Conservation (phyloP, 2,113 vertebrate species). For the Seriola rivoliana region DNA sequence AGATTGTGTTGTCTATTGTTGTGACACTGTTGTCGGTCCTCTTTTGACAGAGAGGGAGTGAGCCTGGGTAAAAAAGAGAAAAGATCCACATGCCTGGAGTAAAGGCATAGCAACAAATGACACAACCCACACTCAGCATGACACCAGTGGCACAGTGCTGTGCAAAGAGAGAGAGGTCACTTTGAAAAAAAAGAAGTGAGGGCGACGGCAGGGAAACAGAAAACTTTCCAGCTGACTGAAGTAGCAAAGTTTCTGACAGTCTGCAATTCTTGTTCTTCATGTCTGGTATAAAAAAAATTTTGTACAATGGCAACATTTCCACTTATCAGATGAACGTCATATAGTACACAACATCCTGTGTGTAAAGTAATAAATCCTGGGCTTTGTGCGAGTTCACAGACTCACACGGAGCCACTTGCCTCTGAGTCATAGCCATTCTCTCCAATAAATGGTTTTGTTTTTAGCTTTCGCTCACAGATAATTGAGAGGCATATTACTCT, state of each 20-base stretch:
- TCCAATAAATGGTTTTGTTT: conserved; percentile 23
- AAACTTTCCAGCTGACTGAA: conserved; percentile 47
- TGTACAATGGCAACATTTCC: not conserved
- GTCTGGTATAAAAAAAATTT: conserved; percentile 4
- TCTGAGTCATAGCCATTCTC: conserved; percentile 22
- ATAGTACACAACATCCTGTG: not conserved
- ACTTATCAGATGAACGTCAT: conserved; percentile 19
- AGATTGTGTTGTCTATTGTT: conserved; percentile 49
- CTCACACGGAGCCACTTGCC: conserved; percentile 17
- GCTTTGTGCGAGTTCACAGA: conserved; percentile 20
- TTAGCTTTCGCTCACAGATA: conserved; percentile 21
- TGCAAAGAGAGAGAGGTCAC: conserved; percentile 60
- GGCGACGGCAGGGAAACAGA: conserved; percentile 27
- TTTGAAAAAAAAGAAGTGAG: conserved; percentile 4
- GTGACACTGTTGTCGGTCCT: conserved; percentile 47
- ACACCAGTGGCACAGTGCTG: conserved; percentile 64
- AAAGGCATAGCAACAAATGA: conserved; percentile 81
- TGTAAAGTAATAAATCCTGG: conserved; percentile 28
- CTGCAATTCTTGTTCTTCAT: not conserved
- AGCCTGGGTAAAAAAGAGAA: conserved; percentile 53
- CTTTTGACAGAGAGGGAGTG: conserved; percentile 66
- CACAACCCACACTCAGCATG: conserved; percentile 73
- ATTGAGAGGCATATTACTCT: conserved; percentile 10
- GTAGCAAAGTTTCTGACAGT: conserved; percentile 13
- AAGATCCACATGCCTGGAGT: conserved; percentile 73